Evolutionary conservation across 2,797 vertebrate species (phyloP).

Genomic region (Megalops cyprinoides): DNA sequence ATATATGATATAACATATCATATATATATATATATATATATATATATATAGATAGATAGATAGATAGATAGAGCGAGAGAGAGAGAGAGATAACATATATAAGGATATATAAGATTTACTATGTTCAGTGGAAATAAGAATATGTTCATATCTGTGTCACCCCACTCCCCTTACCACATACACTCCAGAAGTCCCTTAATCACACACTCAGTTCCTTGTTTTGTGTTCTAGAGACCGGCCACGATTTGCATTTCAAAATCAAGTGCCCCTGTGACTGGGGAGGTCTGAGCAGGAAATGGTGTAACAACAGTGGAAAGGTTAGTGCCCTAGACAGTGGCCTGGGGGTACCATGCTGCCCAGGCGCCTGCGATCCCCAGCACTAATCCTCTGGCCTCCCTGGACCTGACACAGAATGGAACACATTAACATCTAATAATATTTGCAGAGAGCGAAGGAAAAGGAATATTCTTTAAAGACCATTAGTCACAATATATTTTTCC

Average conservation of each 20-base stretch:
- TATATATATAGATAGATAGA: no score
- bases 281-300: slow-evolving; percentile 56
- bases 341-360: slow-evolving; percentile 62
- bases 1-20: no score
- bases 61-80: no score
- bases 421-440: slow-evolving; percentile 77
- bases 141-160: neutral
- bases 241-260: slow-evolving; percentile 32
- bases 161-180: neutral
- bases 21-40: no score
- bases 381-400: slow-evolving; percentile 63
- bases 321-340: slow-evolving; percentile 52
- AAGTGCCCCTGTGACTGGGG: slow-evolving; percentile 48
- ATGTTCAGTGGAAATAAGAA: neutral
- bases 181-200: slow-evolving; percentile 9
- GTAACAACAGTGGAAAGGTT: slow-evolving; percentile 53
- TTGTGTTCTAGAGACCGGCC: neutral
- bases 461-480: slow-evolving; percentile 73
- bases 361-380: slow-evolving; percentile 63
- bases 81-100: no score
- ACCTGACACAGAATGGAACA: slow-evolving; percentile 65
- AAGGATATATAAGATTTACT: no score
- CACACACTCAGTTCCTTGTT: slow-evolving; percentile 14
- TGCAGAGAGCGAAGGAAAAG: slow-evolving; percentile 63
- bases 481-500: slow-evolving; percentile 66